Evolutionary conservation across 2,797 vertebrate species (phyloP).

Genomic region (Bradypodion pumilum): DNA sequence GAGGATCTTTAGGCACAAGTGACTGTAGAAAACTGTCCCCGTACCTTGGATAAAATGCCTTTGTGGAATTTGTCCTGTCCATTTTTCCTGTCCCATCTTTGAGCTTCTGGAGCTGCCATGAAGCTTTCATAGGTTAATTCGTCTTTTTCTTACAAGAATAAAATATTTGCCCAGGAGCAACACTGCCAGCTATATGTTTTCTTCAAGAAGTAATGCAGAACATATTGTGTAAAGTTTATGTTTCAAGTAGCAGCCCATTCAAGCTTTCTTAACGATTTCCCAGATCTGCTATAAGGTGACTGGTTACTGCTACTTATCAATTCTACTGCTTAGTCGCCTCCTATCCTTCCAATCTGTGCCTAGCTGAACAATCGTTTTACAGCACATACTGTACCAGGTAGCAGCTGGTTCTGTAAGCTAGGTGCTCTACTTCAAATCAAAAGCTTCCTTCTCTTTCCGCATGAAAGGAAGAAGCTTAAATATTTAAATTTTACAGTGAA

Average conservation of each 20-base stretch:
- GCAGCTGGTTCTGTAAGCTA: slow-evolving; percentile 60
- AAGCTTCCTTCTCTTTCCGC: slow-evolving; percentile 51
- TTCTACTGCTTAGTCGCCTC: slow-evolving; percentile 65
- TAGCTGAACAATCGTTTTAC: slow-evolving; percentile 66
- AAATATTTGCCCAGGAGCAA: fast-evolving
- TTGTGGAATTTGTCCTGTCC: slow-evolving; percentile 35
- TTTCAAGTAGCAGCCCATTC: slow-evolving; percentile 29
- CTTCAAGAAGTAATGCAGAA: slow-evolving; percentile 27
- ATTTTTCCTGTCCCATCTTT: fast-evolving
- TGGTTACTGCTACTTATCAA: slow-evolving; percentile 63
- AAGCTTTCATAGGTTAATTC: background rate
- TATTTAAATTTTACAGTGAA: slow-evolving; percentile 39
- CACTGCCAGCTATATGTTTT: slow-evolving; percentile 19
- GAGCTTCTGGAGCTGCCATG: slow-evolving; percentile 31
- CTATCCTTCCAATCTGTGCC: slow-evolving; percentile 60
- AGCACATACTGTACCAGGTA: slow-evolving; percentile 67
- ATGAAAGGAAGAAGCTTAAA: slow-evolving; percentile 40
- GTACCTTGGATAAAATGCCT: slow-evolving; percentile 60
- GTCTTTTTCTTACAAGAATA: background rate
- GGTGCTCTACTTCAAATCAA: slow-evolving; percentile 53
- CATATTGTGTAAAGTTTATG: slow-evolving; percentile 36
- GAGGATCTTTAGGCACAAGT: background rate
- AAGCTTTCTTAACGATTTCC: slow-evolving; percentile 62
- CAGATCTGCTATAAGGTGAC: slow-evolving; percentile 42
- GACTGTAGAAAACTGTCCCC: fast-evolving